Conservation (phyloP, 2,888 invertebrate species). For the Synergus umbraculus region DNA sequence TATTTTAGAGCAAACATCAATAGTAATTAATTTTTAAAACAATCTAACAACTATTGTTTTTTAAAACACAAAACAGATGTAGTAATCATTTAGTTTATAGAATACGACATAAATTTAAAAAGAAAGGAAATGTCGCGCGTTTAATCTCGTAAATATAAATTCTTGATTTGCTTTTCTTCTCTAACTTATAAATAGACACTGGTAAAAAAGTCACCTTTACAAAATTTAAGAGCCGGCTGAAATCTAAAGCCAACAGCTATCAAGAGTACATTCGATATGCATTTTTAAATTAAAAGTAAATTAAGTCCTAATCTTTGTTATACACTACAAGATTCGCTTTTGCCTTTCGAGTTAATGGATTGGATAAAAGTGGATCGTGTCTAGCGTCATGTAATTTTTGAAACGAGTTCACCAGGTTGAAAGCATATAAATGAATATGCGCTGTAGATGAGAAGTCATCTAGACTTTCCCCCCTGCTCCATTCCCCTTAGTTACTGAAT, state of each 20-base stretch:
- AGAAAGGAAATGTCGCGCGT: too few relatives aligned
- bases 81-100: too few relatives aligned
- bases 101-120: too few relatives aligned
- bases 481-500: background rate
- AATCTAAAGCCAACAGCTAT: slow-evolving; percentile 31
- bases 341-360: slow-evolving; percentile 38
- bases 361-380: slow-evolving; percentile 35
- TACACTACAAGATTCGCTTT: slow-evolving; percentile 30
- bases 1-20: too few relatives aligned
- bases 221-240: slow-evolving; percentile 15
- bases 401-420: slow-evolving; percentile 25
- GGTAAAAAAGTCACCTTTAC: slow-evolving; percentile 6
- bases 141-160: too few relatives aligned
- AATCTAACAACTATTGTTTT: too few relatives aligned
- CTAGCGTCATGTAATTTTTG: slow-evolving; percentile 24
- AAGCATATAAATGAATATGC: slow-evolving; percentile 32
- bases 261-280: slow-evolving; percentile 20
- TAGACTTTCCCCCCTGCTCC: background rate
- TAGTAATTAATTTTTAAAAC: too few relatives aligned
- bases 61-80: too few relatives aligned
- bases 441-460: slow-evolving; percentile 26
- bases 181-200: background rate
- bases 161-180: background rate
- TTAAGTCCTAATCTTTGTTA: slow-evolving; percentile 28
- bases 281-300: slow-evolving; percentile 17